Evolutionary conservation across 1,140 invertebrate species (phyloP).

Genomic region (Pentalonia nigronervosa): DNA sequence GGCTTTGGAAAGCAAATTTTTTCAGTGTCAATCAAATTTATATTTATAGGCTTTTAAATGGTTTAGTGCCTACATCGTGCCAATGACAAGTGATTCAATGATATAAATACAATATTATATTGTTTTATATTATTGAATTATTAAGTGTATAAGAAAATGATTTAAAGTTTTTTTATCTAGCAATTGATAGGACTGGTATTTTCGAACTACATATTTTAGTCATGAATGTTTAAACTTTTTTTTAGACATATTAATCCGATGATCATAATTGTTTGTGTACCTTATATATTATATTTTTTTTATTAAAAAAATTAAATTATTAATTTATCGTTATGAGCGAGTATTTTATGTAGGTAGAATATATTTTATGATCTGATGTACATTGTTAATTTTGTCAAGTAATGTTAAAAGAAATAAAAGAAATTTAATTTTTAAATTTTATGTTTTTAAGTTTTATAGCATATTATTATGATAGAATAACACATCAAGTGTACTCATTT

Average conservation of each 20-base stretch:
- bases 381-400: not conserved
- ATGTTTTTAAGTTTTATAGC: not conserved
- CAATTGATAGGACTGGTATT: not conserved
- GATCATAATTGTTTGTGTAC: not conserved
- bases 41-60: slow-evolving; percentile 22
- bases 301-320: not conserved
- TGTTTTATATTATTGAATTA: not conserved
- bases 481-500: not conserved
- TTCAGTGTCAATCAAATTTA: not conserved
- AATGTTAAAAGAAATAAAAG: not conserved
- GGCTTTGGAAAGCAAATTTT: not conserved
- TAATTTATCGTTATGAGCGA: not conserved
- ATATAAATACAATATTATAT: not conserved
- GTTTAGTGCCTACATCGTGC: not conserved
- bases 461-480: slow-evolving; percentile 3
- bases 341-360: not conserved
- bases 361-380: not conserved
- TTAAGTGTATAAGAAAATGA: not conserved
- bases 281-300: not conserved
- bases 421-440: not conserved
- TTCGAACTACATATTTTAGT: not conserved
- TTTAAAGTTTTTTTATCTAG: not conserved
- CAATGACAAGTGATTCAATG: not conserved
- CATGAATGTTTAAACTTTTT: not conserved
- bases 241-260: not conserved